Evolutionary conservation across 2,113 vertebrate species (phyloP).

Genomic region (Aleadryas rufinucha): DNA sequence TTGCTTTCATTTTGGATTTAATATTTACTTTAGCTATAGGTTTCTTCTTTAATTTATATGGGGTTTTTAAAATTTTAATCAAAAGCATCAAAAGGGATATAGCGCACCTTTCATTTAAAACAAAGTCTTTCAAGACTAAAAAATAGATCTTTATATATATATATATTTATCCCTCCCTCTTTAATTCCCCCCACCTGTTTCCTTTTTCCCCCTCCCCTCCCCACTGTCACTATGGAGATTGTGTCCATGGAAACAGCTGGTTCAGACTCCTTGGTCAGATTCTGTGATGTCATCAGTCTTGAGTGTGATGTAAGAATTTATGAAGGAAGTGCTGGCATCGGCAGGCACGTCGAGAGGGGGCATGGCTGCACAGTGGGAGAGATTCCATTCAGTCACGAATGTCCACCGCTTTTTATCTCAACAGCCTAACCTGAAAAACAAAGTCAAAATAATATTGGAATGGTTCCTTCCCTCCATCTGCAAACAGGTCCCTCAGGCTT

Average conservation of each 20-base stretch:
- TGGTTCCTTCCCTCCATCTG: background rate
- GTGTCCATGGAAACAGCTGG: constrained; percentile 83
- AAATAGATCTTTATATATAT: constrained; percentile 84
- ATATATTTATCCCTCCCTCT: constrained; percentile 80
- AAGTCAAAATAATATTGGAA: background rate
- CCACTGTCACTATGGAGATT: constrained; percentile 82
- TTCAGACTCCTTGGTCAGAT: constrained; percentile 76
- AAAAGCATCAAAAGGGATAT: constrained; percentile 80
- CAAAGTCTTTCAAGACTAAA: constrained; percentile 84
- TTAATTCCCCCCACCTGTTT: constrained; percentile 70
- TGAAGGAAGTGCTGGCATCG: constrained; percentile 78
- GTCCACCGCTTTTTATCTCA: constrained; percentile 75
- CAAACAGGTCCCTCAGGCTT: background rate
- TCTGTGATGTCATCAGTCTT: constrained; percentile 71
- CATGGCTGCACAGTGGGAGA: constrained; percentile 71
- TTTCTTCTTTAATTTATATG: constrained; percentile 64
- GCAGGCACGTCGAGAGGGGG: constrained; percentile 68
- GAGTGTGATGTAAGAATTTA: constrained; percentile 74
- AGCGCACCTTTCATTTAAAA: constrained; percentile 85
- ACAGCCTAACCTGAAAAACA: constrained; percentile 79
- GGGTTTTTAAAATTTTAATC: constrained; percentile 67
- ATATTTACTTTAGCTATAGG: constrained; percentile 53
- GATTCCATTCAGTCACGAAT: constrained; percentile 67
- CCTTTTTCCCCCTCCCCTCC: constrained; percentile 67
- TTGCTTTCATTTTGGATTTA: constrained; percentile 39